phyloP scores from a whole-genome alignment of 2,888 invertebrate species.

The Monoplex corrugatus region DNA sequence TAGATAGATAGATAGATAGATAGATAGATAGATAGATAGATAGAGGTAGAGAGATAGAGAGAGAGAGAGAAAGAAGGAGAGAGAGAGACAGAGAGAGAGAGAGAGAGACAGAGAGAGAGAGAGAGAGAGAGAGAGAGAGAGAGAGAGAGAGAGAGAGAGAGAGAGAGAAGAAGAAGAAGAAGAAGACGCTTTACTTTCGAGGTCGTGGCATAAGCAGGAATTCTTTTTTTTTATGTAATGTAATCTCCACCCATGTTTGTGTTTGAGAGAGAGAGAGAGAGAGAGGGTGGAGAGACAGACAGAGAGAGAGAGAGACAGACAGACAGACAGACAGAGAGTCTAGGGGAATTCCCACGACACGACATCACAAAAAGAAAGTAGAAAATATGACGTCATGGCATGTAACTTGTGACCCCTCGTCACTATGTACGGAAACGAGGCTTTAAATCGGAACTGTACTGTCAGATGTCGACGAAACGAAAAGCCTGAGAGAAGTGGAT shows the following conservation, averaged over 20 bases:
- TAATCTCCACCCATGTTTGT: too few species aligned
- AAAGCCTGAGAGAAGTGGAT: too few species aligned
- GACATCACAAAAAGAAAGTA: not conserved
- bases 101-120: not conserved
- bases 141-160: not conserved
- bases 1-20: not conserved
- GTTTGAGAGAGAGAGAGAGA: not conserved
- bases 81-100: not conserved
- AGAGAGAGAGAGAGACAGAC: slow-evolving; percentile 5
- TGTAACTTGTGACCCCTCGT: too few species aligned
- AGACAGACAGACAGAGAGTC: slow-evolving; percentile 7
- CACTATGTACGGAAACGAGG: too few species aligned
- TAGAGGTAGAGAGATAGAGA: not conserved
- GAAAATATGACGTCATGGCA: not conserved
- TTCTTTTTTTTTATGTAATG: too few species aligned
- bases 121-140: slow-evolving; percentile 6
- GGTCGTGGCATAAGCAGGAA: too few species aligned
- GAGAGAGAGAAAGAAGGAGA: not conserved
- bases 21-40: not conserved
- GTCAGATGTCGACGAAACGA: too few species aligned
- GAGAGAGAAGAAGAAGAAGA: not conserved
- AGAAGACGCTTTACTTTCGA: too few species aligned
- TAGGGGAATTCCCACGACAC: too few species aligned
- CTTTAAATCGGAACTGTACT: too few species aligned
- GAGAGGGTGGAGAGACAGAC: too few species aligned